Percentiles rank a stretch among this genome's conserved stretches.
Conservation (phyloP, 37 sponge, comb jelly and placozoan species). For the Mnemiopsis leidyi region DNA sequence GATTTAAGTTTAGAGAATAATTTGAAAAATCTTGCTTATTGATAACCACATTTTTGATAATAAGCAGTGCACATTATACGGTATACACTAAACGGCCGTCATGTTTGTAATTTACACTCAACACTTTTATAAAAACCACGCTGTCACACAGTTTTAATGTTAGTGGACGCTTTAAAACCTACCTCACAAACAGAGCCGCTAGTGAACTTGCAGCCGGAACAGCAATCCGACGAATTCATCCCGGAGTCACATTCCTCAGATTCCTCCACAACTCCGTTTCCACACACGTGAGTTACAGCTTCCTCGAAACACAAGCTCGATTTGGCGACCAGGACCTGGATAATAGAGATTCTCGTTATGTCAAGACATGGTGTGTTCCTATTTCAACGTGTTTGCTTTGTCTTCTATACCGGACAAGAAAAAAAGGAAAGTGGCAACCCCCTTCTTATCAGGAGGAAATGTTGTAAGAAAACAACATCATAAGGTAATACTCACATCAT, state of each 20-base stretch:
- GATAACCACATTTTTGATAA: too few relatives aligned
- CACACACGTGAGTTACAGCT: background rate
- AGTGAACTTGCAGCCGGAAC: background rate
- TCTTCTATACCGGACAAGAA: background rate
- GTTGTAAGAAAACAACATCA: too few relatives aligned
- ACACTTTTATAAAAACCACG: too few relatives aligned
- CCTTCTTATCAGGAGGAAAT: too few relatives aligned
- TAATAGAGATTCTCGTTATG: background rate
- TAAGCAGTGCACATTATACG: too few relatives aligned
- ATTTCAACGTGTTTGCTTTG: background rate
- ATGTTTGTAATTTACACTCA: too few relatives aligned
- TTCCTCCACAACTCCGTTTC: background rate
- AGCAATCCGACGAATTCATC: background rate
- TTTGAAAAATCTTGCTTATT: too few relatives aligned
- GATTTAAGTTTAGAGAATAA: too few relatives aligned
- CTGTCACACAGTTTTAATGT: too few relatives aligned
- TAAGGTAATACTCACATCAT: constrained; percentile 19
- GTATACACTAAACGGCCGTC: too few relatives aligned
- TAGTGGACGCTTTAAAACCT: background rate
- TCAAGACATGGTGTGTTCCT: background rate
- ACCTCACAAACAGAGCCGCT: background rate
- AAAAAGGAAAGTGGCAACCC: background rate
- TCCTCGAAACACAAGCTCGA: background rate
- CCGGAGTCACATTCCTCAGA: constrained; percentile 5
- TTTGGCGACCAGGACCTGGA: constrained; percentile 10